phyloP scores from a whole-genome alignment of 2,113 vertebrate genomes.

The Rhinoptilus africanus region DNA sequence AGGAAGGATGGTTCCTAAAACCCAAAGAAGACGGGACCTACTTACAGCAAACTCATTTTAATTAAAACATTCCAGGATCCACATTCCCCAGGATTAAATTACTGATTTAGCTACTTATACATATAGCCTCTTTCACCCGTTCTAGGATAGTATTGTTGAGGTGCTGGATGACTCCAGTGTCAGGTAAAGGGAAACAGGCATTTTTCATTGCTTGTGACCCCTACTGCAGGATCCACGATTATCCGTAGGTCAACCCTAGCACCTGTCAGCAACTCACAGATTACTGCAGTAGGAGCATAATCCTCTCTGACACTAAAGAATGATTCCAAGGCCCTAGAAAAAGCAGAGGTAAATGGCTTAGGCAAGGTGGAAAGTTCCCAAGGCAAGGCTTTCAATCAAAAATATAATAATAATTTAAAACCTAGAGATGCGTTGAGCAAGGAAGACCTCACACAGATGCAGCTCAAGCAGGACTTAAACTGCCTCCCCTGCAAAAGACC shows the following conservation, averaged over 20 bases:
- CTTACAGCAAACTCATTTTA: conserved; percentile 35
- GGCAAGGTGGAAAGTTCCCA: neutral
- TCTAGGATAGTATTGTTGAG: neutral
- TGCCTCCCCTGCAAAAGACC: neutral
- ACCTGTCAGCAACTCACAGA: conserved; percentile 13
- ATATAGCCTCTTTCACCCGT: neutral
- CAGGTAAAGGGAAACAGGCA: neutral
- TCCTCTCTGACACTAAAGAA: neutral
- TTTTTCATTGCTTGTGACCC: neutral
- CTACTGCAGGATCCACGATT: neutral
- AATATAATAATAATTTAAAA: neutral
- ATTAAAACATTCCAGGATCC: conserved; percentile 54
- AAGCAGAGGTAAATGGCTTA: neutral
- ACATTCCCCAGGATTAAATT: conserved; percentile 31
- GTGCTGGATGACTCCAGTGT: neutral
- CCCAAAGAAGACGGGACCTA: neutral
- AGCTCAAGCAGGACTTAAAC: neutral
- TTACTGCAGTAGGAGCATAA: neutral
- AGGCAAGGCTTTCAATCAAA: neutral
- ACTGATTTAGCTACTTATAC: neutral
- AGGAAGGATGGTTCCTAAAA: conserved; percentile 12
- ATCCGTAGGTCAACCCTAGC: neutral
- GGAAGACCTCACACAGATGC: neutral
- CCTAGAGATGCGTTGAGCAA: neutral
- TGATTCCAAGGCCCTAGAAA: neutral